phyloP scores from a whole-genome alignment of 2,113 vertebrate genomes.

The Condylura cristata region DNA sequence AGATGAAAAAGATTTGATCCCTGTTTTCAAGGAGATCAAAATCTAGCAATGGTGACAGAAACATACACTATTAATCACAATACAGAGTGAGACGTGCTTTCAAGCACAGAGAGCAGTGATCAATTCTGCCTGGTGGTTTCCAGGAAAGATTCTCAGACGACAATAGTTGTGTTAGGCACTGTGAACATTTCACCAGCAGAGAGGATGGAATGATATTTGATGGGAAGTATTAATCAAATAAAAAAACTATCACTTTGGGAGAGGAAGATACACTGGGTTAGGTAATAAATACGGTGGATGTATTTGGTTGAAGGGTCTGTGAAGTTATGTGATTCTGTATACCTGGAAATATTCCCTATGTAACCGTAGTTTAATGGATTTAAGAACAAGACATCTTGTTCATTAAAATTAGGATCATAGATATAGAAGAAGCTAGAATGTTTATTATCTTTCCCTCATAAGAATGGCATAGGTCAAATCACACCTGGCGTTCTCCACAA shows the following conservation, averaged over 20 bases:
- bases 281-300: conserved; percentile 29
- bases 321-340: background rate
- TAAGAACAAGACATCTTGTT: background rate
- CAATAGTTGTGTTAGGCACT: background rate
- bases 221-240: conserved; percentile 49
- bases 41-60: conserved; percentile 63
- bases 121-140: conserved; percentile 64
- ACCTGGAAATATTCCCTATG: conserved; percentile 10
- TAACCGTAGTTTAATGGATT: background rate
- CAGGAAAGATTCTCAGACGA: conserved; percentile 61
- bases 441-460: background rate
- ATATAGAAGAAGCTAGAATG: background rate
- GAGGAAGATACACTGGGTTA: background rate
- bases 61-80: conserved; percentile 64
- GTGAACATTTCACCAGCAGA: conserved; percentile 18
- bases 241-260: background rate
- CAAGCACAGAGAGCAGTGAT: conserved; percentile 65
- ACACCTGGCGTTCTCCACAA: background rate
- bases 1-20: conserved; percentile 72
- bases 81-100: conserved; percentile 57
- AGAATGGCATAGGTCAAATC: background rate
- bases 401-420: background rate
- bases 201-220: conserved; percentile 33
- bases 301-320: background rate
- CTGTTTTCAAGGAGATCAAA: conserved; percentile 71